These are phyloP conservation scores for Pipistrellus nathusii DNA, from an alignment of 2,797 vertebrate species.

Conservation along the genomic window DNA sequence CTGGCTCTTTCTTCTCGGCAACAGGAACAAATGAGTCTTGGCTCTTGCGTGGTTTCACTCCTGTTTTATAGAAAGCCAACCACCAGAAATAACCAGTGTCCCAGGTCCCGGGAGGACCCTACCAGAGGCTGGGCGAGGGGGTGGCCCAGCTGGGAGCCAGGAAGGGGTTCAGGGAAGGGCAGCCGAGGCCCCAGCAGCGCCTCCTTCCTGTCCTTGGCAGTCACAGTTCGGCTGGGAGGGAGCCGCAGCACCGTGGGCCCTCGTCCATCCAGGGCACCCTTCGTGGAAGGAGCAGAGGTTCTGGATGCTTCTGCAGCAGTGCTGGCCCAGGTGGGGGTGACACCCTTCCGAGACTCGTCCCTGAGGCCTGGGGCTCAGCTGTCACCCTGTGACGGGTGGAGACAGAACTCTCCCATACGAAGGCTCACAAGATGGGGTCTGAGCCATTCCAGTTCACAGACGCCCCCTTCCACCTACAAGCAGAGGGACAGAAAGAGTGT, in stretches of 20 bases:
- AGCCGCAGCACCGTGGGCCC: rapidly evolving
- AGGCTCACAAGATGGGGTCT: constrained; percentile 94
- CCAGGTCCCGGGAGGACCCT: background rate
- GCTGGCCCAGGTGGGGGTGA: background rate
- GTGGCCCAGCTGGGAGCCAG: rapidly evolving
- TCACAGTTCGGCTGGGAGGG: background rate
- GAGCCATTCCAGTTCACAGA: constrained; percentile 94
- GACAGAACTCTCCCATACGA: background rate
- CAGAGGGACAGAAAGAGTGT: background rate
- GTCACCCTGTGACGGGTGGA: background rate
- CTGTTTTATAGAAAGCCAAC: constrained; percentile 72
- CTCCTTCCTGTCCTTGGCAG: constrained; percentile 2
- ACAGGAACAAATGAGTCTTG: background rate
- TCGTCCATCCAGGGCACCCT: background rate
- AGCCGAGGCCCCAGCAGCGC: background rate
- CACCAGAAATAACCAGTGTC: background rate
- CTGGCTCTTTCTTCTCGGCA: background rate
- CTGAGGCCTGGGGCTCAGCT: background rate
- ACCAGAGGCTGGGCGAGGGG: background rate
- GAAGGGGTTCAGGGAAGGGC: background rate
- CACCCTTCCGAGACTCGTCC: background rate
- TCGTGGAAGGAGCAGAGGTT: background rate
- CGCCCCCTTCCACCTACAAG: constrained; percentile 94
- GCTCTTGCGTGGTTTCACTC: background rate
- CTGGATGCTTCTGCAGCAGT: background rate